Evolutionary conservation across 2,888 invertebrate species (phyloP), one percentile per base, ranked within the genome.

Genomic region (Ctenicera cuprea): DNA sequence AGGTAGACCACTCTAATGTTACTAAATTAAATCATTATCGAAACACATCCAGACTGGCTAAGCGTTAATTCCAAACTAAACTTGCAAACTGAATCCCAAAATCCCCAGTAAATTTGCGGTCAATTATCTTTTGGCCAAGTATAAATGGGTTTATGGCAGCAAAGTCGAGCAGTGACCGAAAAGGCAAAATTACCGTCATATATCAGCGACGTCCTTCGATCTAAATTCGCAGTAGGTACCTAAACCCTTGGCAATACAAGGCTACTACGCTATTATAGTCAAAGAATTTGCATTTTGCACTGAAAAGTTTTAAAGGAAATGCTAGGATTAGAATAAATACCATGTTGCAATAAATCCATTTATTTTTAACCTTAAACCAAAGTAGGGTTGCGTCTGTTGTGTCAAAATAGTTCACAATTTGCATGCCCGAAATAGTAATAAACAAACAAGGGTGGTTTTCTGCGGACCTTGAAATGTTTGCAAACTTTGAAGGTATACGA

Each of bases 81-180:
- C 80, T 83, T 81, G 76, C 80, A 79, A 83, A 80, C 81, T 79
- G 81, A 83, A 85, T 84, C 85, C 84, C 84, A 80, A 83, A 85
- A 83, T 85, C 85, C 86, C 85, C 80, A 83, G 84, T 83, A 86
- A 86, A 86, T 86, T 86, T 87, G 86, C 82, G 85, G 85, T 85
- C 86, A 85, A 87, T 87, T 87, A 86, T 86, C 86, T 87, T 84
- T 83, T 83, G 85, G 84, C 84, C 85, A 84, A 85, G 83, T 85
- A 85, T 84, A 86, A 86, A 87, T 86, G 85, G 84, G 82, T 87
- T 87, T 86, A 87, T 86, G 86, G 86, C 85, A 84, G 84, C 78
- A 80, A 80, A 82, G 86, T 83, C 82, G 84, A 82, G 82, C 76
- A 81, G 82, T 84, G 85, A 83, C 84, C 85, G 81, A 82, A 75